These are phyloP conservation scores for Trichoplusia ni DNA, from an alignment of 1,140 invertebrate species.

Conservation along the genomic window DNA sequence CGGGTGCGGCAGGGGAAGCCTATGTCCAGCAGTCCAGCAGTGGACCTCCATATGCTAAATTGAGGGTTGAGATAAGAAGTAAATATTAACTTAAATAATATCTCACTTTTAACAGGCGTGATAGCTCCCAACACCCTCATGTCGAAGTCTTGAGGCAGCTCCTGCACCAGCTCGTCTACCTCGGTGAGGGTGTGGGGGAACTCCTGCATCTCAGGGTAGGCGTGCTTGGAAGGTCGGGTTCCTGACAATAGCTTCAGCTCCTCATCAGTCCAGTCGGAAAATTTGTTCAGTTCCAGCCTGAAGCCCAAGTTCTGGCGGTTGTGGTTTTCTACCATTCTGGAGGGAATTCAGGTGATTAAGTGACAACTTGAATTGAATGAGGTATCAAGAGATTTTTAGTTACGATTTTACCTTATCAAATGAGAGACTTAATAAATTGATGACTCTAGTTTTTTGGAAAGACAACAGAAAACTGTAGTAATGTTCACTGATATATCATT, in stretches of 20 bases:
- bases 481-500: too few relatives aligned
- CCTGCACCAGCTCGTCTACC: constrained; percentile 45
- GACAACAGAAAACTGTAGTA: too few relatives aligned
- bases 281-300: constrained; percentile 57
- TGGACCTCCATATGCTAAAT: too few relatives aligned
- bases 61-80: neutral
- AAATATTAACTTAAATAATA: constrained; percentile 29
- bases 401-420: too few relatives aligned
- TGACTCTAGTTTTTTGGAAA: too few relatives aligned
- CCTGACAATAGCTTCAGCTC: constrained; percentile 47
- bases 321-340: constrained; percentile 43
- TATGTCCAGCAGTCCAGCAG: too few relatives aligned
- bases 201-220: constrained; percentile 80
- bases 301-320: constrained; percentile 59
- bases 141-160: constrained; percentile 87
- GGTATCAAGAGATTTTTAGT: neutral
- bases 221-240: constrained; percentile 25
- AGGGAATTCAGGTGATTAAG: neutral
- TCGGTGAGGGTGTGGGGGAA: constrained; percentile 84
- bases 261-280: constrained; percentile 52
- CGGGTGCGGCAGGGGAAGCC: too few relatives aligned
- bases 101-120: constrained; percentile 92
- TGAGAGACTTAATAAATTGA: too few relatives aligned
- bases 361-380: neutral
- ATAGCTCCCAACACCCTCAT: constrained; percentile 94